phyloP scores from a whole-genome alignment of 2,797 vertebrate species.

The Tokudaia muenninki region DNA sequence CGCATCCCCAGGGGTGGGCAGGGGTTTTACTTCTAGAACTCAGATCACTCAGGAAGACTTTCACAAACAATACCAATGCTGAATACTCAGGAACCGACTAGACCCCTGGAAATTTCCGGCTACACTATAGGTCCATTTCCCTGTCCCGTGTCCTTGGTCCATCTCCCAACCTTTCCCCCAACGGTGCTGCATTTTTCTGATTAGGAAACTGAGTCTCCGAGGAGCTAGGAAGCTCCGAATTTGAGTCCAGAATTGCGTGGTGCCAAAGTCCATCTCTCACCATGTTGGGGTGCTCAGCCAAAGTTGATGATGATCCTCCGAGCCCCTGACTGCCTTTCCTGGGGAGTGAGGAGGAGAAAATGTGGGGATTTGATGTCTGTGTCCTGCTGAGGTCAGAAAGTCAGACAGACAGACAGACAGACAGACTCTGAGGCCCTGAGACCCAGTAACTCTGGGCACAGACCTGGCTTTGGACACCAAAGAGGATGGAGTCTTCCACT shows the following conservation, averaged over 20 bases:
- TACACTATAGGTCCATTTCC: accelerated
- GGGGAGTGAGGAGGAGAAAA: neutral
- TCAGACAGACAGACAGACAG: neutral
- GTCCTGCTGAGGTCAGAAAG: neutral
- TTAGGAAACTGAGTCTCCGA: neutral
- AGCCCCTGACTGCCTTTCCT: slow-evolving; percentile 18
- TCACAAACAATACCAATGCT: accelerated
- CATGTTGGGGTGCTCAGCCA: accelerated
- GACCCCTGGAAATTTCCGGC: neutral
- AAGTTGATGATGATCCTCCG: neutral
- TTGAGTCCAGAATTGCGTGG: neutral
- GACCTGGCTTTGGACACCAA: neutral
- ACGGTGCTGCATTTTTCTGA: neutral
- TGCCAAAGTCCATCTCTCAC: neutral
- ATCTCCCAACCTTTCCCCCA: neutral
- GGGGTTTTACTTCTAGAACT: accelerated
- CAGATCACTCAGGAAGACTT: neutral
- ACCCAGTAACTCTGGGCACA: neutral
- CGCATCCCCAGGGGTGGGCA: no score
- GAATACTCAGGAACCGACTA: neutral
- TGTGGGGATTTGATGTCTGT: neutral
- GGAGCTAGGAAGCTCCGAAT: neutral
- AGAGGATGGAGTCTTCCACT: neutral
- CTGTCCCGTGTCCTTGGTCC: neutral
- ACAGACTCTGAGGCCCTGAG: neutral